Base-by-base conservation (phyloP, 2,797 vertebrate genomes). In the Liparis tanakae region DNA sequence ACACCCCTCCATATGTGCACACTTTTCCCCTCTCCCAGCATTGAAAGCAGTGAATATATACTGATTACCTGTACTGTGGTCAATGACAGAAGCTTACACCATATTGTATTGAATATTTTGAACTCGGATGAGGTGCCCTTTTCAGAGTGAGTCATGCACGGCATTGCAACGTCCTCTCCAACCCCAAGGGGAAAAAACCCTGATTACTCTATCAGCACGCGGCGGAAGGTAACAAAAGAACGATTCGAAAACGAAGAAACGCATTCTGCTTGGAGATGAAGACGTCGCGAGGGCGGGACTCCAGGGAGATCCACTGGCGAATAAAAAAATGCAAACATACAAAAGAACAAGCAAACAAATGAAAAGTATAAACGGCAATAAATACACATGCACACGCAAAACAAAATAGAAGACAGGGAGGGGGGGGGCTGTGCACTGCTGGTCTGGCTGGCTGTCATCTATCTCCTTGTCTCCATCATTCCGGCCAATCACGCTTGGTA, bases 61-160 rank as follows among this genome's bases (percentile, higher is more conserved):
- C 76, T 81, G 81, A 88, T 88, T 83, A 80, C 68, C 64, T 66
- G 54, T 57, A 20, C 67, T 53, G 54, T 57, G 72, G 65, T 74
- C 79, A 82, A 60, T 76, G 78, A 67, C 80, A 81, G 54, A 50
- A 64, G 57, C 58, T 80, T 72, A 64, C 73, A 80, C 46, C 36
- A 43, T 76, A 71, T 77, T 79, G 74, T 79, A 81, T 78, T 55
- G 63, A 83, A 89, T 72, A 75, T 63, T 75, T 80, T 82, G 81
- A 83, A 78, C 70, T 80, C 71, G 30, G 65, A 81, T 72, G 71
- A 82, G 83, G 78, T 76, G 79, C 66, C 79, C 77, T 83, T 86
- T 88, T 80, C 80, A 85, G 64, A 79, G 69, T 66, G 68, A 84
- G 51, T 81, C 71, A 74, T 78, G 75, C 74, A 51, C 82, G 71